Conservation (phyloP, 2,797 vertebrate species). For the Australoheros facetus region DNA sequence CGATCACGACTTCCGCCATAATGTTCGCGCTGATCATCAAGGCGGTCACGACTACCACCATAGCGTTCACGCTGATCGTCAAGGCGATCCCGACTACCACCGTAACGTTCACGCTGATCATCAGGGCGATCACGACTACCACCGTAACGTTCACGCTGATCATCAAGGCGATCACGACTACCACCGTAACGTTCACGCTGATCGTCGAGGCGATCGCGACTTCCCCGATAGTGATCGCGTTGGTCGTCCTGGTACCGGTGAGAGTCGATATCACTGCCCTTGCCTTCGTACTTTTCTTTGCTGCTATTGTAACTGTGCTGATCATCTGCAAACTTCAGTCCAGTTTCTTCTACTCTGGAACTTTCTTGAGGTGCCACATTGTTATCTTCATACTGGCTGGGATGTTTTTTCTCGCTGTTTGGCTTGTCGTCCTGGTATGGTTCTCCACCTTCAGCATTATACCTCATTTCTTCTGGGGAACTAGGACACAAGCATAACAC, state of each 20-base stretch:
- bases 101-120: not conserved
- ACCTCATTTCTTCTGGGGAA: slow-evolving; percentile 40
- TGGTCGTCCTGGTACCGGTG: slow-evolving; percentile 36
- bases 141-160: rapidly evolving
- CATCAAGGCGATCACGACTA: slow-evolving; percentile 17
- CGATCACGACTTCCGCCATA: slow-evolving; percentile 19
- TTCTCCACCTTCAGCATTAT: slow-evolving; percentile 37
- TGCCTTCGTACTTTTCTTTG: slow-evolving; percentile 36
- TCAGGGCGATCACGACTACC: slow-evolving; percentile 49
- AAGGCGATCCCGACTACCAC: slow-evolving; percentile 12
- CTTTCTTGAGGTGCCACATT: slow-evolving; percentile 9
- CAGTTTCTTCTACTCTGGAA: not conserved
- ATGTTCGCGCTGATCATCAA: slow-evolving; percentile 20
- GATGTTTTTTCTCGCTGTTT: slow-evolving; percentile 27
- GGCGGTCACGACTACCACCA: not conserved
- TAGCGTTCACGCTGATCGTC: rapidly evolving
- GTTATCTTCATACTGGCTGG: slow-evolving; percentile 25
- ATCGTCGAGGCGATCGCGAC: slow-evolving; percentile 47
- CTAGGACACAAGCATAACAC: slow-evolving; percentile 48
- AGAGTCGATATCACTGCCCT: slow-evolving; percentile 41
- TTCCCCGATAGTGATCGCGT: slow-evolving; percentile 24
- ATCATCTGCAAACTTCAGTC: slow-evolving; percentile 46
- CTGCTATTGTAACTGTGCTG: slow-evolving; percentile 43
- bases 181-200: rapidly evolving
- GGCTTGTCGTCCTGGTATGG: slow-evolving; percentile 46